Conservation (phyloP, 2,113 vertebrate genomes). For the Patagioenas fasciata region DNA sequence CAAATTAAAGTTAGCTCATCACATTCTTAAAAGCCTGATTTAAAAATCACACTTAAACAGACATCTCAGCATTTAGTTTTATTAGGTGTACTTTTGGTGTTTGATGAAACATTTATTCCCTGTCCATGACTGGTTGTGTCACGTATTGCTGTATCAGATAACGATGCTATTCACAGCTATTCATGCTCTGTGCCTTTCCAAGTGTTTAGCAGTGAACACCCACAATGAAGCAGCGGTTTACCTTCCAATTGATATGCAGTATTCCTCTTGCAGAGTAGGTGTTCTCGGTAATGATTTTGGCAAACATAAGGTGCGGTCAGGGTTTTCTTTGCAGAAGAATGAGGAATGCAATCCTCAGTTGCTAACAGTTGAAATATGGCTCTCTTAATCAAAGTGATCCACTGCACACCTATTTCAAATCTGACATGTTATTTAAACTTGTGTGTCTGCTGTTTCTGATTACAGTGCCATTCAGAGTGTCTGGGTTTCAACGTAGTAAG, state of each 20-base stretch:
- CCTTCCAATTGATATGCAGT: not conserved
- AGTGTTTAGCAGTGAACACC: not conserved
- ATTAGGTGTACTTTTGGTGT: not conserved
- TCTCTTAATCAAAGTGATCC: not conserved
- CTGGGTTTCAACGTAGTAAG: not conserved
- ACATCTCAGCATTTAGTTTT: not conserved
- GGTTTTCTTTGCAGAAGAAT: not conserved
- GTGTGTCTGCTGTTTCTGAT: not conserved
- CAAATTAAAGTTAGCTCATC: not conserved
- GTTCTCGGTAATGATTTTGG: not conserved
- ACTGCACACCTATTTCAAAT: not conserved
- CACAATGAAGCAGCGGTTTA: not conserved
- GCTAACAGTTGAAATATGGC: not conserved
- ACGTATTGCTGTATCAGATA: not conserved
- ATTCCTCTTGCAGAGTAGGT: not conserved
- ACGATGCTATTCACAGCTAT: not conserved
- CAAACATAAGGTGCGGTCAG: not conserved
- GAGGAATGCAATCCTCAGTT: not conserved
- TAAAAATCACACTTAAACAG: not conserved
- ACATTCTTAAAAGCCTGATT: not conserved
- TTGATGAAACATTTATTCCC: constrained; percentile 3
- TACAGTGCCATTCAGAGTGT: not conserved
- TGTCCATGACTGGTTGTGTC: not conserved
- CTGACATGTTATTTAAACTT: not conserved
- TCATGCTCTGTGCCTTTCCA: not conserved